These are phyloP conservation scores for Hiodon alosoides DNA, from an alignment of 2,113 vertebrate genomes.

Conservation along the genomic window DNA sequence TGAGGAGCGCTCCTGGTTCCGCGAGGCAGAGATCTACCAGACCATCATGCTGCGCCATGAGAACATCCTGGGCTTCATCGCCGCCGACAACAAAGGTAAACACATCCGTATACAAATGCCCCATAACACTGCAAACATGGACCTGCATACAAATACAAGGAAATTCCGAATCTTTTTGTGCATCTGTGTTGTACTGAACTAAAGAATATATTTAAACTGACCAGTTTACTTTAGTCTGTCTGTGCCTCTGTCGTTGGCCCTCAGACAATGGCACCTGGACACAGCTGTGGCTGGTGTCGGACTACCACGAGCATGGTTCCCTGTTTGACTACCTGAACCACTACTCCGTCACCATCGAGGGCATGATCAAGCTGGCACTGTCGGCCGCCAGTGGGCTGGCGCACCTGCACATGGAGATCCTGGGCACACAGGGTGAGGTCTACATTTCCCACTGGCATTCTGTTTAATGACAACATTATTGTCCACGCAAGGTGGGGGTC, in stretches of 20 bases:
- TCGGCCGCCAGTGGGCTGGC: slow-evolving; percentile 91
- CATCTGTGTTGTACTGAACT: too few relatives aligned
- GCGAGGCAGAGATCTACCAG: slow-evolving; percentile 96
- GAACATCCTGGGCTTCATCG: slow-evolving; percentile 96
- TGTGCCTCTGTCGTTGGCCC: background rate
- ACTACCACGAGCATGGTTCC: slow-evolving; percentile 93
- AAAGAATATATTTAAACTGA: too few relatives aligned
- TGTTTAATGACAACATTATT: too few relatives aligned
- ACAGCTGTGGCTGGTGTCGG: slow-evolving; percentile 93
- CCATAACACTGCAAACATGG: background rate
- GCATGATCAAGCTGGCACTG: slow-evolving; percentile 90
- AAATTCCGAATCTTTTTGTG: too few relatives aligned
- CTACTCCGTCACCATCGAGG: slow-evolving; percentile 92
- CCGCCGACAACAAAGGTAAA: slow-evolving; percentile 94
- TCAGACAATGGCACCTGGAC: slow-evolving; percentile 98
- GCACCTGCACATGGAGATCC: slow-evolving; percentile 98
- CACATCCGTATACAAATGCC: background rate
- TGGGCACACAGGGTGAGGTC: slow-evolving; percentile 88
- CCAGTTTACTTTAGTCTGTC: background rate
- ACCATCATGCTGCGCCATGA: slow-evolving; percentile 96
- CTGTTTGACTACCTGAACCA: slow-evolving; percentile 94
- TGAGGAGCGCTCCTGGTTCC: slow-evolving; percentile 96
- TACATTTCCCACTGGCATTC: background rate
- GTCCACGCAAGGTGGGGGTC: too few relatives aligned
- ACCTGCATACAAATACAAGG: too few relatives aligned